Conservation (phyloP, 2,113 vertebrate species). For the Brienomyrus longianalis region DNA sequence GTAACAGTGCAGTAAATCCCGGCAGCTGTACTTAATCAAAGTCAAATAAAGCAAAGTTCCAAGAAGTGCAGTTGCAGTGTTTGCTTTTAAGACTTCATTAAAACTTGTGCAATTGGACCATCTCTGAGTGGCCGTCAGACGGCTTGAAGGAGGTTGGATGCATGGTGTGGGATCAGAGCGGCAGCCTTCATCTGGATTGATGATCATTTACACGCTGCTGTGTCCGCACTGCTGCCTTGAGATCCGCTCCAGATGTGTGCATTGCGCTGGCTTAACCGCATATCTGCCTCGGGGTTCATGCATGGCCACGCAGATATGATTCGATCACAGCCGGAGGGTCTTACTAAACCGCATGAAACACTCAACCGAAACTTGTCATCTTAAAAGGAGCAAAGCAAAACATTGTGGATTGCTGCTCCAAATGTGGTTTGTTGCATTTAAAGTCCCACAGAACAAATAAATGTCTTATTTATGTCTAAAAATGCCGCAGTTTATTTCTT, state of each 20-base stretch:
- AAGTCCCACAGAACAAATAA: slow-evolving; percentile 61
- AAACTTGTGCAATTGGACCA: background rate
- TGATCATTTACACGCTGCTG: background rate
- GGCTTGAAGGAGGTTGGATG: background rate
- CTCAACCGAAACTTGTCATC: slow-evolving; percentile 73
- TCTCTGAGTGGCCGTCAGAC: background rate
- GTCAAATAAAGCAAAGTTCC: background rate
- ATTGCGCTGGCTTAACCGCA: background rate
- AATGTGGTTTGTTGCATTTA: slow-evolving; percentile 56
- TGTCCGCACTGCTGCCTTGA: background rate
- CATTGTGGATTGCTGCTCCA: slow-evolving; percentile 58
- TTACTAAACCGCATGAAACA: slow-evolving; percentile 66
- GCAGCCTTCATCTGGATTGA: background rate
- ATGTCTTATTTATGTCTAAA: slow-evolving; percentile 63
- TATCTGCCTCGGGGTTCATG: background rate
- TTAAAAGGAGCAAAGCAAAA: slow-evolving; percentile 71
- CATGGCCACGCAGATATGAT: slow-evolving; percentile 67
- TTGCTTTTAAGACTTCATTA: background rate
- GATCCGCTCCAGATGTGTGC: background rate
- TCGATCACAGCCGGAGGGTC: slow-evolving; percentile 63
- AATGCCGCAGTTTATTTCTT: slow-evolving; percentile 53
- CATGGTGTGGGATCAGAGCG: background rate
- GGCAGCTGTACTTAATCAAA: background rate
- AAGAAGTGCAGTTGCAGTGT: background rate
- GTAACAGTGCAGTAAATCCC: background rate